phyloP scores from a whole-genome alignment of 1,140 invertebrate genomes.

The Periplaneta americana region DNA sequence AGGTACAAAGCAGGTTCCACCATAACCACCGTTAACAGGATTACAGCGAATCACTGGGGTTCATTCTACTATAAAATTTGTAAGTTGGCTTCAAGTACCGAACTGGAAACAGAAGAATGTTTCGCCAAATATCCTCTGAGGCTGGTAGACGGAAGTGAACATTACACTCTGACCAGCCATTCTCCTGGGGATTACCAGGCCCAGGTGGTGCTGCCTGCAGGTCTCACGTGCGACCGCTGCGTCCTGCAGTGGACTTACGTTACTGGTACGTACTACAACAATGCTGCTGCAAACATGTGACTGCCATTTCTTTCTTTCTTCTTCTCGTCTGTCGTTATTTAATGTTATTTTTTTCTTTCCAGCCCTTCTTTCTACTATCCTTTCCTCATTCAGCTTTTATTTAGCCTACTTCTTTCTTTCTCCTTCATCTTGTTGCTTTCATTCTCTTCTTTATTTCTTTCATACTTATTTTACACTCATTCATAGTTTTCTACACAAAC shows the following conservation, averaged over 20 bases:
- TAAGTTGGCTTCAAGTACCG: constrained; percentile 26
- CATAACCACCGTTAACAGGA: constrained; percentile 25
- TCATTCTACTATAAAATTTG: constrained; percentile 38
- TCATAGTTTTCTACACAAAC: too few species aligned
- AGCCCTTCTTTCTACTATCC: too few species aligned
- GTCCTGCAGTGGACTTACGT: constrained; percentile 46
- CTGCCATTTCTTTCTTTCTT: too few species aligned
- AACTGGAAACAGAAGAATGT: constrained; percentile 34
- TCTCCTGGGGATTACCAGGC: constrained; percentile 25
- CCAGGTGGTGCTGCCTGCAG: constrained; percentile 31
- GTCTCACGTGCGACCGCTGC: constrained; percentile 39
- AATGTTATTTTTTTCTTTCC: too few species aligned
- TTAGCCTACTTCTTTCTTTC: too few species aligned
- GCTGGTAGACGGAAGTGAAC: constrained; percentile 42
- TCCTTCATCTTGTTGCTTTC: too few species aligned
- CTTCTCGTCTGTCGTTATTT: too few species aligned
- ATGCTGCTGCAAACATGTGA: too few species aligned
- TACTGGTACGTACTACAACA: too few species aligned
- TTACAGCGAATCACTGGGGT: constrained; percentile 36
- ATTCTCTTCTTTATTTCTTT: too few species aligned
- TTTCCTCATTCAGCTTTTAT: too few species aligned
- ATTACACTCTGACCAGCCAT: constrained; percentile 18
- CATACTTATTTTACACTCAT: too few species aligned
- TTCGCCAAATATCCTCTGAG: constrained; percentile 31
- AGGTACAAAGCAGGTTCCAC: constrained; percentile 17